A percentile compares a stretch with the other conserved stretches of the same genome.
Conservation (phyloP, 2,888 invertebrate genomes). For the Drosophila yooni region DNA sequence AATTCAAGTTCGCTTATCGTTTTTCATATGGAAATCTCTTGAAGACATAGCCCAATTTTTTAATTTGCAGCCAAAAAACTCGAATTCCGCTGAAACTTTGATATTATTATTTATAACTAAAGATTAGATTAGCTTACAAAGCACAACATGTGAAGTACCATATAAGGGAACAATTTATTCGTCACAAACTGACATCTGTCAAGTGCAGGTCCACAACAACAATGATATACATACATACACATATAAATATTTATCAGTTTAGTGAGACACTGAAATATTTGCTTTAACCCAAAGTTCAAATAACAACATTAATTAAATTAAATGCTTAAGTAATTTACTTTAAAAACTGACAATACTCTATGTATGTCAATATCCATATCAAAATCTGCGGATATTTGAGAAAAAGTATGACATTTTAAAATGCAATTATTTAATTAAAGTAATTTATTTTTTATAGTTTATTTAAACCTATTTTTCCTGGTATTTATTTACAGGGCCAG, state of each 20-base stretch:
- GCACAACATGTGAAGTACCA: neutral
- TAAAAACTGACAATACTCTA: too few species aligned
- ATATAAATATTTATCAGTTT: too few species aligned
- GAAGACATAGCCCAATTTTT: neutral
- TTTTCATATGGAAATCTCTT: neutral
- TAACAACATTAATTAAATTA: too few species aligned
- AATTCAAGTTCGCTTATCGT: neutral
- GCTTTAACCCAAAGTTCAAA: too few species aligned
- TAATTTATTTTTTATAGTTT: neutral
- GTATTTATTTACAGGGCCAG: too few species aligned
- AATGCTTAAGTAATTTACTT: too few species aligned
- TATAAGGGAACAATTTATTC: neutral
- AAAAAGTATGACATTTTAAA: too few species aligned
- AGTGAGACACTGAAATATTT: too few species aligned
- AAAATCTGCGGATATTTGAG: too few species aligned
- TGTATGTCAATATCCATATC: too few species aligned
- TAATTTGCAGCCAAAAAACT: neutral
- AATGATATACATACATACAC: neutral
- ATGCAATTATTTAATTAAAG: too few species aligned
- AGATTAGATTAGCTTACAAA: neutral
- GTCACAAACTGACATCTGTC: conserved; percentile 1
- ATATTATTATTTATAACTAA: neutral
- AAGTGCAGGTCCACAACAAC: neutral
- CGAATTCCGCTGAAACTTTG: neutral
- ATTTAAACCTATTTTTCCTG: neutral